Evolutionary conservation across 2,797 vertebrate genomes (phyloP).

Genomic region (Austrolebias charrua): DNA sequence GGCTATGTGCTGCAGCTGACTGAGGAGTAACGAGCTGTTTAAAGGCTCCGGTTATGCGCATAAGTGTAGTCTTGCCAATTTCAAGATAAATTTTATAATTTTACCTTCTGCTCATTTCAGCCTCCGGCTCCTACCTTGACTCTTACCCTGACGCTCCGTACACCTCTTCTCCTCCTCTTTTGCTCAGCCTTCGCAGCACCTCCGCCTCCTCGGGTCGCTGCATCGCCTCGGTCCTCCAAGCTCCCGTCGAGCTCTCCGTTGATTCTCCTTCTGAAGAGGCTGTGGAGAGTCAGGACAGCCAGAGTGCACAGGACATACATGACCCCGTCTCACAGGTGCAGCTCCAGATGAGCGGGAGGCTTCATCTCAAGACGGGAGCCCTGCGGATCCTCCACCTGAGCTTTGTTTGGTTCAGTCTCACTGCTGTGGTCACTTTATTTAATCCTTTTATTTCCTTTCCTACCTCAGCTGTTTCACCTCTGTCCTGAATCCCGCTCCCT

Average conservation of each 20-base stretch:
- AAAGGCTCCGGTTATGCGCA: no score
- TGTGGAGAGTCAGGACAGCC: conserved; percentile 66
- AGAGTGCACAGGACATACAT: conserved; percentile 78
- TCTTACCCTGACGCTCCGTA: no score
- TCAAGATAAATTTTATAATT: no score
- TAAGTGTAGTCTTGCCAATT: no score
- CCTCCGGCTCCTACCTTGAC: no score
- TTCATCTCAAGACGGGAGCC: neutral
- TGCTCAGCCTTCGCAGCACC: neutral
- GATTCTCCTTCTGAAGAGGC: conserved; percentile 62
- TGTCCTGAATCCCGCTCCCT: conserved; percentile 11
- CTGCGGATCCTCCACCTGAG: neutral
- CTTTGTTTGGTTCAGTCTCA: conserved; percentile 21
- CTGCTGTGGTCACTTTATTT: neutral
- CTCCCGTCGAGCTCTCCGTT: neutral
- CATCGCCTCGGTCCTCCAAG: neutral
- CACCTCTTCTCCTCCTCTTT: neutral
- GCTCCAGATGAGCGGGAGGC: neutral
- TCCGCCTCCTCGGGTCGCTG: neutral
- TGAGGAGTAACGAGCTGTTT: no score
- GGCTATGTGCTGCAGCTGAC: no score
- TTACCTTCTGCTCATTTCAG: no score
- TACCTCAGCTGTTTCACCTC: conserved; percentile 41
- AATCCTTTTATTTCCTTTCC: conserved; percentile 3
- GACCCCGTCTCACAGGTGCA: conserved; percentile 15